Conservation (phyloP, 2,888 invertebrate species). For the Drosophila mimica region DNA sequence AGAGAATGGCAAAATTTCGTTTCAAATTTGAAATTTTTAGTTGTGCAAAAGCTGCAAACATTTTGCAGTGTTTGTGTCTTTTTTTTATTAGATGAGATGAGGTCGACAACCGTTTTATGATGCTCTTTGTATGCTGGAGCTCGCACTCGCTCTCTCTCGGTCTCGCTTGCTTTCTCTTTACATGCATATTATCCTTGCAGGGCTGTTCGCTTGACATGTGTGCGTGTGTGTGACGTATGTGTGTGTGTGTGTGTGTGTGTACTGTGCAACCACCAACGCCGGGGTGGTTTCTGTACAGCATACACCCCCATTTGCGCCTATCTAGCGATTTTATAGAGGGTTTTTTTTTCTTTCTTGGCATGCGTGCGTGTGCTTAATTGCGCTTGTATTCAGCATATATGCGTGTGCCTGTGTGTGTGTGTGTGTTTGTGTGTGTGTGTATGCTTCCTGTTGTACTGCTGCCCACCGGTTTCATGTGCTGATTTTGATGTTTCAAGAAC, state of each 20-base stretch:
- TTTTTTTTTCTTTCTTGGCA: constrained; percentile 41
- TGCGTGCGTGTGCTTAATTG: constrained; percentile 69
- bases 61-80: constrained; percentile 7
- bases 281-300: constrained; percentile 61
- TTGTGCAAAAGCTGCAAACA: constrained; percentile 6
- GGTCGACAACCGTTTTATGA: constrained; percentile 78
- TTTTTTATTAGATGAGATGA: constrained; percentile 21
- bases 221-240: neutral
- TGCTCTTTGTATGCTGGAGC: constrained; percentile 36
- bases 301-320: constrained; percentile 55
- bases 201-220: constrained; percentile 49
- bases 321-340: constrained; percentile 15
- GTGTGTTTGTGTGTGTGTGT: constrained; percentile 5
- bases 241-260: constrained; percentile 29
- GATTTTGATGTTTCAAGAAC: constrained; percentile 57
- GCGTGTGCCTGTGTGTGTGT: constrained; percentile 1
- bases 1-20: constrained; percentile 40
- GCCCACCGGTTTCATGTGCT: constrained; percentile 69
- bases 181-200: constrained; percentile 45
- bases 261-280: constrained; percentile 68
- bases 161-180: constrained; percentile 4
- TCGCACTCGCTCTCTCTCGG: neutral
- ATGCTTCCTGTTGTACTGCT: constrained; percentile 53
- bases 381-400: constrained; percentile 61
- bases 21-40: constrained; percentile 2